Conservation (phyloP, 2,797 vertebrate genomes). For the Danio tinwini region DNA sequence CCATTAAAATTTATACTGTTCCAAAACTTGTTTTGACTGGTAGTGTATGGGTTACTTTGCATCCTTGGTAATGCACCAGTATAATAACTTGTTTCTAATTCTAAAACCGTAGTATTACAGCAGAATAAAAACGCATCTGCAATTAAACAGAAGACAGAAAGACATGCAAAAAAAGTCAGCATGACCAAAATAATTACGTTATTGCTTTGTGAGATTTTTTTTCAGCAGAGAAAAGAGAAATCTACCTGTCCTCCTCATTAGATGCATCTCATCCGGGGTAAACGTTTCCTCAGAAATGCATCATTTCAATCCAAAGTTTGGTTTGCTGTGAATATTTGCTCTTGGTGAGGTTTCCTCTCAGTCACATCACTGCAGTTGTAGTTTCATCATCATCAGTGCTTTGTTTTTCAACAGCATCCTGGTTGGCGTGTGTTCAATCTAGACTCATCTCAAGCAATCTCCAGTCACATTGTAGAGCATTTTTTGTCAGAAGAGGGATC, state of each 20-base stretch:
- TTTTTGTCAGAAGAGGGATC: conserved; percentile 77
- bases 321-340: conserved; percentile 3
- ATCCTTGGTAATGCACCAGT: not conserved
- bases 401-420: not conserved
- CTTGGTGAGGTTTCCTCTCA: not conserved
- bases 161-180: not conserved
- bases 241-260: not conserved
- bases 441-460: not conserved
- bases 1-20: too few species aligned
- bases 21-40: too few species aligned
- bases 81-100: not conserved
- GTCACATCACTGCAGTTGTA: not conserved
- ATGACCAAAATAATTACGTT: not conserved
- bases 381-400: not conserved
- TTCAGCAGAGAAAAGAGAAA: not conserved
- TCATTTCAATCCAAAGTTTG: not conserved
- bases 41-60: not conserved
- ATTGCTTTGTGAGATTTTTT: not conserved
- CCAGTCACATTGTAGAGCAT: conserved; percentile 82
- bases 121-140: not conserved
- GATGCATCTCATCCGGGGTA: not conserved
- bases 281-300: not conserved
- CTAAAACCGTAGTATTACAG: not conserved
- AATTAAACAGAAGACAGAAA: not conserved
- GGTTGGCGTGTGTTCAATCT: not conserved